Base-by-base conservation (phyloP, 2,888 invertebrate genomes). In the Meta bourneti region DNA sequence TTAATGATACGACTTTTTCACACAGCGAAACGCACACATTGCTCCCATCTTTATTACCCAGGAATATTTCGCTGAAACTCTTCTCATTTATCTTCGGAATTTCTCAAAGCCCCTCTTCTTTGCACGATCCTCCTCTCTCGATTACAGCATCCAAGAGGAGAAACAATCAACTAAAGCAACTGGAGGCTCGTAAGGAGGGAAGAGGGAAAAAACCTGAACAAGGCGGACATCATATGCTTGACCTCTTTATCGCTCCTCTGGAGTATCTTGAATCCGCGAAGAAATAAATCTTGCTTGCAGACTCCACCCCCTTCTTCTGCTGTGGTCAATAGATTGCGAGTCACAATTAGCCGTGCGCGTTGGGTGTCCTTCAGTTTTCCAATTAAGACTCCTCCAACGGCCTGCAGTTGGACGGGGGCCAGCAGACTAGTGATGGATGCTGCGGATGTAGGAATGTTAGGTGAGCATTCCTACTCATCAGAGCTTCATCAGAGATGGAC, bases 331-430 rank as follows among this genome's bases (percentile, higher is more conserved):
- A 70, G 79, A 79, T 72, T 49, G 87, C 48, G 79, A 80, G 87
- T 79, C 72, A 89, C 87, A 89, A 89, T 89, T 89, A 89, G 88
- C 75, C 61, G 20, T 61, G 74, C 82, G 54, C 72, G 9, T 19
- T 74, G 74, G 20, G 61, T 72, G 78, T 72, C 79, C 71, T 72
- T 87, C 79, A 79, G 71, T 71, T 54, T 74, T 72, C 81, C 81
- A 89, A 89, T 89, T 89, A 89, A 81, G 75, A 34, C 49, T 54
- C 20, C 48, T 19, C 34, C 85, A 34, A 16, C 80, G 87, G 81
- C 19, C 13, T 54, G 74, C 61, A 74, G 74, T 61, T 74, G 61
- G 61, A 61, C 69, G 74, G 74, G 81, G 74, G 69, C 54, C 20
- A 51, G 82, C 51, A 72, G 61, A 6, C 19, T 48, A 74, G 61